Base-by-base conservation (phyloP, 1,140 invertebrate species). In the Leptinotarsa texana region DNA sequence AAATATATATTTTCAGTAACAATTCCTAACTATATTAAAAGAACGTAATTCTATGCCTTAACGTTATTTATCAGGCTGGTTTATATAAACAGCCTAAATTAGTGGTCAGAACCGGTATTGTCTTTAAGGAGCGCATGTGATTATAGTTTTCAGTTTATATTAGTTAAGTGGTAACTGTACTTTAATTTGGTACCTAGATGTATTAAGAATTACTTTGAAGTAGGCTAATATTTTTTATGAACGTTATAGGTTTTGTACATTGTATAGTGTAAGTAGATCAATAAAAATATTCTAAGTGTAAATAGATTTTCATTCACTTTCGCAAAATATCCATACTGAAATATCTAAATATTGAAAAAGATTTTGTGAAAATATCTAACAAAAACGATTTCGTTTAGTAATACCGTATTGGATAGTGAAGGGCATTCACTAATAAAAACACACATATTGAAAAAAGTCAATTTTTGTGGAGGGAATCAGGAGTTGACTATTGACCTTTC, bases 241-340 rank as follows among this genome's bases (percentile, higher is more conserved):
- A 77, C 80, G 75, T 63, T 76, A 81, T 83, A 84, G 81, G 80
- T 85, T 85, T 85, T 85, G 83, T 85, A 85, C 83, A 84, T 85
- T 85, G 81, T 85, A 83, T 81, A 84, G 67, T 72, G 75, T 75
- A 77, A 70, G 69, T 70, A 70, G 69, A 8, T 13, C 8, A 70
- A 70, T 70, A 69, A 70, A 70, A 70, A 17, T 22, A 51, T 22
- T 27, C 51, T 57, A 57, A 61, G 51, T 70, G 69, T 70, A 70
- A 65, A 24, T 42, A 2, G 33, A 42, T 42, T 42, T 42, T 42
- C 8, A 42, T 42, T 42, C 33, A 11, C 33, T 42, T 42, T 42
- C 4, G 33, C 33, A 42, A 42, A 33, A 42, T 42, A 42, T 42
- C 8, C 2, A 42, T 42, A 42, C 8, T 6, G 2, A 11, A 42